Conservation (phyloP, 2,888 invertebrate species). For the Ommatoiulus sabulosus region DNA sequence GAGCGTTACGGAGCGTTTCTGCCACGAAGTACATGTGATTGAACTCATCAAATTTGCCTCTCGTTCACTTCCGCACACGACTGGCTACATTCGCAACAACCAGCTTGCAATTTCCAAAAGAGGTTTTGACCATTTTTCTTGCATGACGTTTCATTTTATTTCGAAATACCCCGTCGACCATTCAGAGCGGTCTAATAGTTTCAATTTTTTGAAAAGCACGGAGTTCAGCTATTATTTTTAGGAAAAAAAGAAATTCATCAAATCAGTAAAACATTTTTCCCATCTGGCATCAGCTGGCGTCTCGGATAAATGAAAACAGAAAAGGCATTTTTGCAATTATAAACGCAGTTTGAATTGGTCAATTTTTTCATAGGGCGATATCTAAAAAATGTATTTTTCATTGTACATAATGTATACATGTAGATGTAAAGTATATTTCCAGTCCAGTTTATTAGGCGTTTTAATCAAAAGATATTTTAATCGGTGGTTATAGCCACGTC, state of each 20-base stretch:
- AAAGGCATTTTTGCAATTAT: not conserved
- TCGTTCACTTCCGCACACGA: not conserved
- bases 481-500: too few relatives aligned
- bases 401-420: too few relatives aligned
- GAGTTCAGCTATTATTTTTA: not conserved
- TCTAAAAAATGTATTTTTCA: too few relatives aligned
- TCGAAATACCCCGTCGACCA: not conserved
- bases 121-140: constrained; percentile 6
- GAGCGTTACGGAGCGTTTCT: not conserved
- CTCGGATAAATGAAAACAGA: not conserved
- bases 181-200: not conserved
- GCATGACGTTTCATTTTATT: constrained; percentile 19
- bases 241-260: not conserved
- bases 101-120: constrained; percentile 6
- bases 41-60: not conserved
- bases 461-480: too few relatives aligned
- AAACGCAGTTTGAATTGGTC: not conserved
- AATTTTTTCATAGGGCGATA: not conserved
- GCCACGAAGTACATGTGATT: not conserved
- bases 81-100: not conserved
- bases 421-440: too few relatives aligned
- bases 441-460: too few relatives aligned
- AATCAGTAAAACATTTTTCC: not conserved
- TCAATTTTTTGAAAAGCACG: not conserved
- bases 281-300: not conserved